phyloP scores from a whole-genome alignment of 2,797 vertebrate genomes.

The Halcyon leucocephala region DNA sequence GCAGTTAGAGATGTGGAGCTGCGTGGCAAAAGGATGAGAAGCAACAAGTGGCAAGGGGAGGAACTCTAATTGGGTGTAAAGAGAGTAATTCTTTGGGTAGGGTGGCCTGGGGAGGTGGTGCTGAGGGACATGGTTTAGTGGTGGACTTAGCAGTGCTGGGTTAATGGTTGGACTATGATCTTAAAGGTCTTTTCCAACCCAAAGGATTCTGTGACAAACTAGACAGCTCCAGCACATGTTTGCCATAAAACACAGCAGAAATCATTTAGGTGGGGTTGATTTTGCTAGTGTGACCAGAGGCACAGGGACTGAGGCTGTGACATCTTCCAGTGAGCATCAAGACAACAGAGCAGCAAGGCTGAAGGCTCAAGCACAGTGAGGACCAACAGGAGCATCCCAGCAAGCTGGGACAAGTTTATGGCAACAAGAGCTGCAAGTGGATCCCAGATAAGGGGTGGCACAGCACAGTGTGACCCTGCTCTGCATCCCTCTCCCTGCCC shows the following conservation, averaged over 20 bases:
- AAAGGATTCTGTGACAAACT: not conserved
- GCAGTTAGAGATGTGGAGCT: not conserved
- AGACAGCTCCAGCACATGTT: not conserved
- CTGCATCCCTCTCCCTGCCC: not conserved
- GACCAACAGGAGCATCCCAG: not conserved
- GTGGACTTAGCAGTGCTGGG: not conserved
- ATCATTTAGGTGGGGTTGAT: not conserved
- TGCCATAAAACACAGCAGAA: not conserved
- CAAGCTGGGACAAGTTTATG: accelerated
- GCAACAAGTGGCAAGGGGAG: not conserved
- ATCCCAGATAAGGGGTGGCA: accelerated
- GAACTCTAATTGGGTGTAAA: not conserved
- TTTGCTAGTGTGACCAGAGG: not conserved
- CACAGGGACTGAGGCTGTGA: not conserved
- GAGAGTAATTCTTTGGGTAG: not conserved
- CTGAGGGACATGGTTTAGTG: not conserved
- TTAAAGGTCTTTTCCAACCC: not conserved
- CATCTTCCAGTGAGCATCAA: not conserved
- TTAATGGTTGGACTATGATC: not conserved
- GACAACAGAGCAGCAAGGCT: not conserved
- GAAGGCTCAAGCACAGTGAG: not conserved
- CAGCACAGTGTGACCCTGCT: accelerated
- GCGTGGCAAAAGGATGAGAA: not conserved
- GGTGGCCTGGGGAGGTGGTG: not conserved
- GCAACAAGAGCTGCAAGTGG: not conserved